phyloP scores from a whole-genome alignment of 2,113 vertebrate species.

The Aspiorhynchus laticeps region DNA sequence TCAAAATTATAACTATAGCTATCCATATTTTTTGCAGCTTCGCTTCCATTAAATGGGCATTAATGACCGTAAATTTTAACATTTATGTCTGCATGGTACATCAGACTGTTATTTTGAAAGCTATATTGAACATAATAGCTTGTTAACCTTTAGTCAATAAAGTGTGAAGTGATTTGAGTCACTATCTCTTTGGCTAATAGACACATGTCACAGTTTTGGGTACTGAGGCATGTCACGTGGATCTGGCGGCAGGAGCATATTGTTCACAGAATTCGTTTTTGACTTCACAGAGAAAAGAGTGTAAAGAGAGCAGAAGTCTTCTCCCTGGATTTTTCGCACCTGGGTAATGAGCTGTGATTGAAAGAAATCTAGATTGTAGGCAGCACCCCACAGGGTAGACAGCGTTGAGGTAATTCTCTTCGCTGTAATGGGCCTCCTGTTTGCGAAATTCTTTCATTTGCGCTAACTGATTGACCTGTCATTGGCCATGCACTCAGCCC shows the following conservation, averaged over 20 bases:
- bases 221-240: background rate
- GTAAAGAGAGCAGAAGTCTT: slow-evolving; percentile 33
- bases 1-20: background rate
- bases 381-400: slow-evolving; percentile 56
- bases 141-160: background rate
- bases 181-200: background rate
- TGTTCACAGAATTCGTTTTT: background rate
- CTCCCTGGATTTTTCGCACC: slow-evolving; percentile 53
- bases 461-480: slow-evolving; percentile 76
- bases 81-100: background rate
- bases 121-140: background rate
- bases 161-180: slow-evolving; percentile 14
- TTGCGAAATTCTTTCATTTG: slow-evolving; percentile 76
- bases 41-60: background rate
- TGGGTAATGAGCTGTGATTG: slow-evolving; percentile 65
- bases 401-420: slow-evolving; percentile 64
- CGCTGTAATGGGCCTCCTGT: slow-evolving; percentile 64
- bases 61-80: background rate
- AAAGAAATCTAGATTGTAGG: slow-evolving; percentile 61
- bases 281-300: slow-evolving; percentile 20
- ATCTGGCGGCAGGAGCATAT: background rate
- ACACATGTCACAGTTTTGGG: background rate
- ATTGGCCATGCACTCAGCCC: slow-evolving; percentile 71
- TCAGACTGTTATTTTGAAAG: background rate
- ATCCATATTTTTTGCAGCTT: background rate